A percentile compares a stretch with the other conserved stretches of the same genome.
phyloP scores from a whole-genome alignment of 1,140 invertebrate genomes.

The Rhyacophila brunnea region DNA sequence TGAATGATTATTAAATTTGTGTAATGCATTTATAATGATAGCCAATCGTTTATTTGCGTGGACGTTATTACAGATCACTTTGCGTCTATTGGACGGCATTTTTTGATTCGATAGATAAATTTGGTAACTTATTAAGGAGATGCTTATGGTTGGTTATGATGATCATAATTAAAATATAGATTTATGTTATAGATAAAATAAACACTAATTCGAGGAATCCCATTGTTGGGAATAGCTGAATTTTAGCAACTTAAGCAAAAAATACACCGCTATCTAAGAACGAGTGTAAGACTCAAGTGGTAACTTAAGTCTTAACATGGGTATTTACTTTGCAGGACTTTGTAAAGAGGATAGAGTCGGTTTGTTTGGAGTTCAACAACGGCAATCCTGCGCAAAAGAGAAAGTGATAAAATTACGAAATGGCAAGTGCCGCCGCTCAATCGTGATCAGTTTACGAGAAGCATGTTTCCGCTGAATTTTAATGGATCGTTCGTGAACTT shows the following conservation, averaged over 20 bases:
- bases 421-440: slow-evolving; percentile 9
- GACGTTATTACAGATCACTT: no score
- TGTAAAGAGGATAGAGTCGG: slow-evolving; percentile 17
- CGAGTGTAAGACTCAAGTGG: slow-evolving; percentile 18
- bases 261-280: slow-evolving; percentile 5
- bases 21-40: no score
- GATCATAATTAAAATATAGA: neutral
- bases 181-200: no score
- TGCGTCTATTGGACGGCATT: neutral
- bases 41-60: no score
- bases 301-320: slow-evolving; percentile 34
- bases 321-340: slow-evolving; percentile 36
- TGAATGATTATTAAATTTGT: no score
- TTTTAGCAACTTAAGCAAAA: neutral
- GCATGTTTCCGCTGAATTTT: no score
- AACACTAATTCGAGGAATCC: no score
- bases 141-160: no score
- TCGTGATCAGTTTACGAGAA: neutral
- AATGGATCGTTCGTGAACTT: no score
- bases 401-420: slow-evolving; percentile 11
- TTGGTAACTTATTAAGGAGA: neutral
- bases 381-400: slow-evolving; percentile 3
- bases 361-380: slow-evolving; percentile 22
- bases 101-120: neutral
- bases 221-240: no score